Base-by-base conservation (phyloP, 1,140 invertebrate species). In the Nomia melanderi region DNA sequence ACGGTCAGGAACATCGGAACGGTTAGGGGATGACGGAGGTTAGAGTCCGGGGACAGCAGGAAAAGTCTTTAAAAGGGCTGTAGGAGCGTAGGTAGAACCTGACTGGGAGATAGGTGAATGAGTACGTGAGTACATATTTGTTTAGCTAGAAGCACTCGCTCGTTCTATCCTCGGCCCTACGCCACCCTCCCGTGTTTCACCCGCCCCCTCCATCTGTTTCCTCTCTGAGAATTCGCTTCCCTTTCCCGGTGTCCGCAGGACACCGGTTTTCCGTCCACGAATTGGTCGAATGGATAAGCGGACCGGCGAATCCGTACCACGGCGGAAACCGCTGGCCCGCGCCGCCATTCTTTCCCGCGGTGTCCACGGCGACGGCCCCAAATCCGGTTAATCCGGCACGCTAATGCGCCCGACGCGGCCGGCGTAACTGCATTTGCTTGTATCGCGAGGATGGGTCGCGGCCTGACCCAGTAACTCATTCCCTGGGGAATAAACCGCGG, bases 51-150 rank as follows among this genome's bases (percentile, higher is more conserved):
- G 70, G 63, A 73, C 67, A 84, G 81, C 82, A 81, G 86, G 86
- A 88, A 87, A 90, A 90, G 90, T 90, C 89, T 91, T 90, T 91
- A 90, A 91, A 91, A 91, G 89, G 89, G 88, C 86, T 85, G 86
- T 85, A 87, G 86, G 39, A 82, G 77, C 85, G 76, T 72, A 87
- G 86, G 81, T 85, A 81, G 84, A 71, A 84, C 84, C n/a, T 82
- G 86, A 86, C 86, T 84, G 88, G 71, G 84, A 91, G 90, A 91
- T 91, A 91, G 87, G 89, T 88, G 90, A 91, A 91, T 90, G 90
- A 91, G 90, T 91, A 90, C 88, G 90, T 90, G 90, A 91, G 90
- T 88, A 92, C 91, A 92, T 92, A 92, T 92, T 92, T 92, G 90
- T 90, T 91, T 90, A 91, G 90, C 85, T 91, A 90, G 91, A 92